Evolutionary conservation across 2,113 vertebrate species (phyloP), one percentile per base, ranked within the genome.

Genomic region (Sisor rabdophorus): DNA sequence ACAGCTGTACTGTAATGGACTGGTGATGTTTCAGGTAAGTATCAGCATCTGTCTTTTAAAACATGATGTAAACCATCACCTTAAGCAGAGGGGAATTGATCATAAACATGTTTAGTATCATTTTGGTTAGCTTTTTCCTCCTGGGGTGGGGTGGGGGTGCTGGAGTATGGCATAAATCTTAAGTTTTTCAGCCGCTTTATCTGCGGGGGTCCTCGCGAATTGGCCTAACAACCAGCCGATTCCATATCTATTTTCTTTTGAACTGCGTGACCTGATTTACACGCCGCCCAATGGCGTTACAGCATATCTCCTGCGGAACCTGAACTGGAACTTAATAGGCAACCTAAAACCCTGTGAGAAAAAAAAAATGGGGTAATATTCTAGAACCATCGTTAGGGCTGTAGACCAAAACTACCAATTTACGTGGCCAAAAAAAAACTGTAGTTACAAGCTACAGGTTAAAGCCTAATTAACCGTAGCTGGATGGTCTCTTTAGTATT

Each of bases 21-120:
- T 69, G 24, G 11, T 30, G 47, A 69, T 10, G 47, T 69, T 69
- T n/a, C 48, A 52, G 48, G 65, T 17, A 69, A 68, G 47, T 28
- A 52, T 69, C 47, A 69, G 65, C 19, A 17, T 69, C 24, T 58
- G 71, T 28, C 40, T 73, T 48, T 59, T 44, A 28, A 5, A 59
- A 47, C 19, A 17, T 59, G 36, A 59, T 28, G 16, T 47, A 48
- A 48, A 59, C 24, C 55, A 59, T 73, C 16, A 59, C 47, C 55
- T 48, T 11, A 4, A 19, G 47, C 24, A 68, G 24, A 12, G 48
- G 65, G n/a, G 47, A 50, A 68, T 50, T 48, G 24, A 68, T 68
- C 44, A 50, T 68, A 68, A 68, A 68, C 26, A 68, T 20, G 47
- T 8, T 67, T 4, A 26, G 65, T 68, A 68, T 3, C 24, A 50